A percentile compares a stretch with the other conserved stretches of the same genome.
These are phyloP conservation scores for Hirtodrosophila alboralis DNA, from an alignment of 2,888 invertebrate species.

Conservation along the genomic window DNA sequence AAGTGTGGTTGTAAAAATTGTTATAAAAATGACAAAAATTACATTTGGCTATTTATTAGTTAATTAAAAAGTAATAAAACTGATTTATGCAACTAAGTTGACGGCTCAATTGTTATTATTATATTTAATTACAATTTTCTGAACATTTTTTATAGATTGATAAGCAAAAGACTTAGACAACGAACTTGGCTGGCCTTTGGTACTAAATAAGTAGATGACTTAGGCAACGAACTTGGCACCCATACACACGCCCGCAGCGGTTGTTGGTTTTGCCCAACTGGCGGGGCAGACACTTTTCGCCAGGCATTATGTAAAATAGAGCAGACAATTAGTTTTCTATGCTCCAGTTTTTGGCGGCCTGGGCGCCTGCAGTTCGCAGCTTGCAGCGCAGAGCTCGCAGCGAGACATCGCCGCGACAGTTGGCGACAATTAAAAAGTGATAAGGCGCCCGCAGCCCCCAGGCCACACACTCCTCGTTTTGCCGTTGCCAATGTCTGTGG, in stretches of 20 bases:
- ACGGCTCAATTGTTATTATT: too few species aligned
- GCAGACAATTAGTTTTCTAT: constrained; percentile 83
- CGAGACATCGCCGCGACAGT: constrained; percentile 32
- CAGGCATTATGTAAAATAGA: constrained; percentile 82
- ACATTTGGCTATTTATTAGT: neutral
- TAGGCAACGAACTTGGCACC: constrained; percentile 66
- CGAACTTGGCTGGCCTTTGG: constrained; percentile 51
- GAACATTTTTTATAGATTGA: neutral
- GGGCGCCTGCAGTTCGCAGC: constrained; percentile 14
- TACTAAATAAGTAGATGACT: constrained; percentile 69
- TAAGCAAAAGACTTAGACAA: constrained; percentile 74
- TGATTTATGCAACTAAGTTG: constrained; percentile 27
- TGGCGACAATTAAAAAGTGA: constrained; percentile 74
- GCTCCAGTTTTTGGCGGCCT: constrained; percentile 74
- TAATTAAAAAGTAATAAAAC: constrained; percentile 8
- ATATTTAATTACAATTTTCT: neutral
- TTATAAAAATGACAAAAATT: neutral
- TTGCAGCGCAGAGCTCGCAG: neutral
- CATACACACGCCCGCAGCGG: constrained; percentile 34
- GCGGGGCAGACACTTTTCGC: constrained; percentile 8
- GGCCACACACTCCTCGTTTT: constrained; percentile 1
- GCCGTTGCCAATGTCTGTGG: constrained; percentile 19
- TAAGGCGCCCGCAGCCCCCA: constrained; percentile 64
- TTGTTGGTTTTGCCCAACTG: neutral
- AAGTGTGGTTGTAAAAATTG: constrained; percentile 8